Evolutionary conservation across 2,797 vertebrate species (phyloP), one percentile per base, ranked within the genome.

Genomic region (Liasis olivaceus): DNA sequence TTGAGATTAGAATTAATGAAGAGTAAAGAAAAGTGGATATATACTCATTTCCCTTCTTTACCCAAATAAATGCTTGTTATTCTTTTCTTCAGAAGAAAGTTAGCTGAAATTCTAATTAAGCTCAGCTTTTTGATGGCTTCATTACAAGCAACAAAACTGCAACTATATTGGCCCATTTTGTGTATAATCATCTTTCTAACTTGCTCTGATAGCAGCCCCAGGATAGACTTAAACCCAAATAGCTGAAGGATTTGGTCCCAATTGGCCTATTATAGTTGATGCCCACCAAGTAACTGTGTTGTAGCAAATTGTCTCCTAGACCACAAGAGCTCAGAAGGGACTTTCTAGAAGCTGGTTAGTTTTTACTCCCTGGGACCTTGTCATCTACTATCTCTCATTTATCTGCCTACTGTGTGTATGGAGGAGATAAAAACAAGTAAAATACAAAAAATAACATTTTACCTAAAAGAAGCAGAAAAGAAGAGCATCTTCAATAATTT

Each of bases 301-400:
- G 89, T 91, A 88, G 62, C 59, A 93, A 89, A 93, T 64, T 93
- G 20, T 89, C 77, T 93, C 15, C 69, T 77, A 66, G 81, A 87
- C 69, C 64, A 2, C 8, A 51, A 36, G 85, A 89, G 59, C 90
- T 87, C 81, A 93, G 56, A 28, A 88, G 88, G 59, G 36, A 42
- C 36, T 89, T 93, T 22, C 84, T 91, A 14, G 20, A 11, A 66
- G 28, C 47, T 77, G 36, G 22, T 93, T 0, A 90, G 72, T 64
- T 31, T 89, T 91, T 31, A 26, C 28, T 90, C 24, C 54, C 5
- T 56, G 91, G 3, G 9, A 93, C 28, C 24, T 31, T 81, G 17
- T 3, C 47, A 60, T 85, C 81, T 93, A 88, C 17, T 12, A 0
- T 66, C 60, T 28, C n/a, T 92, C 64, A 47, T 54, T 90, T 59